Evolutionary conservation across 2,888 invertebrate genomes (phyloP).

Genomic region (Phaonia tiefii): DNA sequence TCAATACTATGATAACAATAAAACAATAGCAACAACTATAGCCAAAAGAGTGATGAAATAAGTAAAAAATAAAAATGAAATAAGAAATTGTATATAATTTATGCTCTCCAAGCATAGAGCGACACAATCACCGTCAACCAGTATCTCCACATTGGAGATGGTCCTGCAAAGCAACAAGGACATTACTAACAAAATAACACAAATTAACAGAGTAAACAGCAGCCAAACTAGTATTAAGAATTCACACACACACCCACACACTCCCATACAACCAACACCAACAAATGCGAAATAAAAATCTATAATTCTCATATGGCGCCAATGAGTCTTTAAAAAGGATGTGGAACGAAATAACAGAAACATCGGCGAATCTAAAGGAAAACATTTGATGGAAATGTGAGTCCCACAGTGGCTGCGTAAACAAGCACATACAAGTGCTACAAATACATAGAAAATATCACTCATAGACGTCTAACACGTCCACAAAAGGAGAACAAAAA

Average conservation of each 20-base stretch:
- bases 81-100: slow-evolving; percentile 40
- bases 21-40: slow-evolving; percentile 2
- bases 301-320: slow-evolving; percentile 50
- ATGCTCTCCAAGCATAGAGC: slow-evolving; percentile 17
- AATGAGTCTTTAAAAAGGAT: slow-evolving; percentile 60
- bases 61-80: slow-evolving; percentile 42
- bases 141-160: background rate
- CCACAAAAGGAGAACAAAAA: slow-evolving; percentile 5
- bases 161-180: slow-evolving; percentile 10
- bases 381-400: slow-evolving; percentile 21
- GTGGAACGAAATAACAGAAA: slow-evolving; percentile 23
- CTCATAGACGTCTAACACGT: slow-evolving; percentile 8
- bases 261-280: background rate
- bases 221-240: background rate
- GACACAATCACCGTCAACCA: slow-evolving; percentile 1
- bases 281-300: slow-evolving; percentile 42
- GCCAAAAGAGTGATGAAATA: slow-evolving; percentile 22
- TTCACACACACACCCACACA: background rate
- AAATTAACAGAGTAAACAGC: slow-evolving; percentile 26
- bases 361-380: slow-evolving; percentile 11
- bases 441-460: slow-evolving; percentile 6
- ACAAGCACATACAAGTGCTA: slow-evolving; percentile 43
- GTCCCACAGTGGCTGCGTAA: slow-evolving; percentile 62
- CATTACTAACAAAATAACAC: slow-evolving; percentile 36
- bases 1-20: slow-evolving; percentile 4